Evolutionary conservation across 2,888 invertebrate species (phyloP).

Genomic region (Mesodorylaimus sp.): DNA sequence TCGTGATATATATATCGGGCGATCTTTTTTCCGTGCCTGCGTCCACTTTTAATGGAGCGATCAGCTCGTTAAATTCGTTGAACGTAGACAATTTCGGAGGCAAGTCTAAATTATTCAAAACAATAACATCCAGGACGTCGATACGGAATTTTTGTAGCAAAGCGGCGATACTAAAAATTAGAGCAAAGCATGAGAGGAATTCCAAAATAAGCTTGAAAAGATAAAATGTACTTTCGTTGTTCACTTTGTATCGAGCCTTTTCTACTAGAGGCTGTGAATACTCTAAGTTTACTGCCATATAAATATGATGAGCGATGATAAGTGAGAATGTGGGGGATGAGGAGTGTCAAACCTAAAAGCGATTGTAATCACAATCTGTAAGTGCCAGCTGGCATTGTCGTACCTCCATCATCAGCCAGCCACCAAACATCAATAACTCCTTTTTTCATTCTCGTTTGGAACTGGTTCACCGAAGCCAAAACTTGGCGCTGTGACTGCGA

Average conservation of each 20-base stretch:
- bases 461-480: slow-evolving; percentile 23
- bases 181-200: too few species aligned
- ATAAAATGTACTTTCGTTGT: slow-evolving; percentile 16
- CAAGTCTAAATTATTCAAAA: slow-evolving; percentile 51
- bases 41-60: background rate
- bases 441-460: slow-evolving; percentile 22
- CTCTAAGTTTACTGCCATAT: slow-evolving; percentile 21
- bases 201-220: too few species aligned
- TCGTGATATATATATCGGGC: background rate
- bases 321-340: slow-evolving; percentile 65
- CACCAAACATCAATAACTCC: slow-evolving; percentile 56
- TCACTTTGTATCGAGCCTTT: slow-evolving; percentile 24
- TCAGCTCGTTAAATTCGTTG: background rate
- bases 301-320: slow-evolving; percentile 41
- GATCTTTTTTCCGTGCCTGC: slow-evolving; percentile 34
- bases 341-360: slow-evolving; percentile 46
- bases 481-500: slow-evolving; percentile 19
- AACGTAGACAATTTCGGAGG: background rate
- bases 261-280: slow-evolving; percentile 26
- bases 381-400: too few species aligned
- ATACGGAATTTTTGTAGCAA: slow-evolving; percentile 87
- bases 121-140: slow-evolving; percentile 76
- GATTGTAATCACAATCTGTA: too few species aligned
- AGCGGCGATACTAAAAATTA: slow-evolving; percentile 59
- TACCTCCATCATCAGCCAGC: slow-evolving; percentile 70